Evolutionary conservation across 2,888 invertebrate genomes (phyloP).

Genomic region (Lasioglossum calceatum): DNA sequence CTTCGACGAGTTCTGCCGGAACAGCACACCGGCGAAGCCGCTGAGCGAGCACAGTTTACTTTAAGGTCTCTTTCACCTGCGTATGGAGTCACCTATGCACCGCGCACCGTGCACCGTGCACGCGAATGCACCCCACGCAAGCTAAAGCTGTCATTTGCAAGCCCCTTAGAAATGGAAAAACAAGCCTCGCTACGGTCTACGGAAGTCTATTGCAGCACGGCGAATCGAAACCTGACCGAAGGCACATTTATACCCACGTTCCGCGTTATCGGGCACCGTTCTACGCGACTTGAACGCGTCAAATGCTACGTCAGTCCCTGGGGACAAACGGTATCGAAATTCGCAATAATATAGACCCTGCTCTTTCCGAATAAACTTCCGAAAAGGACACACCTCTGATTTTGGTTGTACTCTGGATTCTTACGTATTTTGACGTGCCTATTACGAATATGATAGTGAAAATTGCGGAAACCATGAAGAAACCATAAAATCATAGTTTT

Average conservation of each 20-base stretch:
- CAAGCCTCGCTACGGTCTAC: neutral
- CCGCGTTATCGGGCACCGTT: neutral
- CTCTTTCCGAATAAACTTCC: too few relatives aligned
- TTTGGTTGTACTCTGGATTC: too few relatives aligned
- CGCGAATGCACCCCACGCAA: neutral
- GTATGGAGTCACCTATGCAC: slow-evolving; percentile 8
- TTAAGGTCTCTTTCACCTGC: neutral
- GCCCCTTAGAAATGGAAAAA: slow-evolving; percentile 21
- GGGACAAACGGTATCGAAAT: too few relatives aligned
- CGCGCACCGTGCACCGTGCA: neutral
- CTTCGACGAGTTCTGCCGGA: neutral
- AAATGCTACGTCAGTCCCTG: neutral
- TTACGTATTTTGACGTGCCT: too few relatives aligned
- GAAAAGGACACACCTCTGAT: too few relatives aligned
- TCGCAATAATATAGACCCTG: too few relatives aligned
- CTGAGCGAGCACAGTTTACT: neutral
- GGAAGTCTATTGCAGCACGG: too few relatives aligned
- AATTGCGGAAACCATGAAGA: too few relatives aligned
- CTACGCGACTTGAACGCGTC: neutral
- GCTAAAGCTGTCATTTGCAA: slow-evolving; percentile 7
- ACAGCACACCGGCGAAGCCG: neutral
- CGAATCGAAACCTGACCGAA: neutral
- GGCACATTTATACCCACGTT: neutral
- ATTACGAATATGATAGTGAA: too few relatives aligned
- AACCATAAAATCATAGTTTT: too few relatives aligned